phyloP scores from a whole-genome alignment of 2,113 vertebrate genomes.

The Craseonycteris thonglongyai region DNA sequence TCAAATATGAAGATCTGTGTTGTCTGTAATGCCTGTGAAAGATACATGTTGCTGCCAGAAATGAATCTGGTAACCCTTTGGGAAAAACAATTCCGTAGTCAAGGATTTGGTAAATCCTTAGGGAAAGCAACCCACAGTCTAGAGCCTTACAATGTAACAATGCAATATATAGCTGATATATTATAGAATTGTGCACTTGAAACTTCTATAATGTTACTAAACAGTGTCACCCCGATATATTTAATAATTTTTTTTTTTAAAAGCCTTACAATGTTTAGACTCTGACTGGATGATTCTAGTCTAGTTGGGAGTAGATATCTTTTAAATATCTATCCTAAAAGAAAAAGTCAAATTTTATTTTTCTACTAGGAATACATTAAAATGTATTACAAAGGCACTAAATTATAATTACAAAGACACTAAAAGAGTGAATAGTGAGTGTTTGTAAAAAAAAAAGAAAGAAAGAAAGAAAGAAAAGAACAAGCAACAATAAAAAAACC shows the following conservation, averaged over 20 bases:
- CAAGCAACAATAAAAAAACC: too few species aligned
- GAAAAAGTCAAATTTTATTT: neutral
- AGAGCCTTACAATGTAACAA: too few species aligned
- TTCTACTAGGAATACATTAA: neutral
- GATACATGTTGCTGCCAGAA: neutral
- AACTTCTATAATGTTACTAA: too few species aligned
- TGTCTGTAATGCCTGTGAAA: neutral
- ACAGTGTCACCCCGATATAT: too few species aligned
- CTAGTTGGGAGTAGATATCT: neutral
- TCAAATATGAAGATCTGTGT: neutral
- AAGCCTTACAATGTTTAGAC: neutral
- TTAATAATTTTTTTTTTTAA: too few species aligned
- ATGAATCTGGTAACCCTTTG: neutral
- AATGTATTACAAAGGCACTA: neutral
- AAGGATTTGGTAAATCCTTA: too few species aligned
- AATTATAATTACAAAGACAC: neutral
- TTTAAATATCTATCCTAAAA: neutral
- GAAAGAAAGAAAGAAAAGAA: too few species aligned
- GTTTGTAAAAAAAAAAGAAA: neutral
- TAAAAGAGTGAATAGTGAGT: neutral
- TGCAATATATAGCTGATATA: too few species aligned
- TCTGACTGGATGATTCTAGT: neutral
- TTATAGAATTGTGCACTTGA: too few species aligned
- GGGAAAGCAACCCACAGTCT: too few species aligned
- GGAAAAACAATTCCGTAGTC: neutral